phyloP scores from a whole-genome alignment of 2,888 invertebrate genomes.

The Petrophora chlorosata region DNA sequence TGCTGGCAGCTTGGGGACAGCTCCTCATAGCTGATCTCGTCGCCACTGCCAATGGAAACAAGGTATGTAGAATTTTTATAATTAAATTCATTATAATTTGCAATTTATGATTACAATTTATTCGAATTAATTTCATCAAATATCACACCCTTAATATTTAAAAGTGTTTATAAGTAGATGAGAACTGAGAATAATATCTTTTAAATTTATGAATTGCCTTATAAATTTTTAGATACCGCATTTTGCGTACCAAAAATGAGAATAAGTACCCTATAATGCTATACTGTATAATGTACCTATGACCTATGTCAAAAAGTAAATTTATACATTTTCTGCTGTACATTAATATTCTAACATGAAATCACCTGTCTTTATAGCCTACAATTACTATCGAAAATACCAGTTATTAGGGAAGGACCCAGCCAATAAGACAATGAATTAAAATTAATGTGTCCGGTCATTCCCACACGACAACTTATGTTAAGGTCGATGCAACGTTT shows the following conservation, averaged over 20 bases:
- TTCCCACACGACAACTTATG: conserved; percentile 4
- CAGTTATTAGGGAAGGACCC: not conserved
- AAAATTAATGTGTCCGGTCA: conserved; percentile 9
- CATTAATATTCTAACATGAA: not conserved
- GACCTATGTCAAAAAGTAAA: too few species aligned
- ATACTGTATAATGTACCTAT: too few species aligned
- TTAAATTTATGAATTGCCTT: too few species aligned
- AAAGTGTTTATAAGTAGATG: too few species aligned
- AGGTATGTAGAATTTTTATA: conserved; percentile 46
- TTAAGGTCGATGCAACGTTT: conserved; percentile 9
- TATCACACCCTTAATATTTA: too few species aligned
- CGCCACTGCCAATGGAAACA: conserved; percentile 85
- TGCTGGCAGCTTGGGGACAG: conserved; percentile 92
- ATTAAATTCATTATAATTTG: not conserved
- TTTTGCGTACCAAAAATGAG: too few species aligned
- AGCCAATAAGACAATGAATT: conserved; percentile 2
- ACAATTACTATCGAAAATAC: conserved; percentile 2
- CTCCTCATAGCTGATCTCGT: conserved; percentile 89
- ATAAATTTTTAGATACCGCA: too few species aligned
- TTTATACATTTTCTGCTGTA: not conserved
- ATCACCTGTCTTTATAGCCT: not conserved
- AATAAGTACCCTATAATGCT: too few species aligned
- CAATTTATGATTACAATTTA: too few species aligned
- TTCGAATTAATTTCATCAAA: too few species aligned
- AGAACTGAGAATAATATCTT: too few species aligned